Evolutionary conservation across 2,797 vertebrate species (phyloP).

Genomic region (Spinus olivaceus): DNA sequence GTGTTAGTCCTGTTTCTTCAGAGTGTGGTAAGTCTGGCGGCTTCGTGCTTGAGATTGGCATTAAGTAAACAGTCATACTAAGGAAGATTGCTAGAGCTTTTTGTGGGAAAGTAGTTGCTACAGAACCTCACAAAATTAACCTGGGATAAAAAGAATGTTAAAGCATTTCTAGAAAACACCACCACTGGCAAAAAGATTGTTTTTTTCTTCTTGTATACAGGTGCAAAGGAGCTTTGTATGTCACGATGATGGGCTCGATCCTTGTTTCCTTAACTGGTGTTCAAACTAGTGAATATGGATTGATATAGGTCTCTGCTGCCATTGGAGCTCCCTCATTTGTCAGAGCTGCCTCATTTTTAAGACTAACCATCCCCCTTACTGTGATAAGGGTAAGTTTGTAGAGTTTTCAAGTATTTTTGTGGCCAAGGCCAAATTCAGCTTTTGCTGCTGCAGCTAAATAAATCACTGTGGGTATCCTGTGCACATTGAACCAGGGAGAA

Average conservation of each 20-base stretch:
- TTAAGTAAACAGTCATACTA: not conserved
- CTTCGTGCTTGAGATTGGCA: not conserved
- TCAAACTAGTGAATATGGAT: conserved; percentile 32
- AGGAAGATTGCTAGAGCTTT: not conserved
- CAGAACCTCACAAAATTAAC: not conserved
- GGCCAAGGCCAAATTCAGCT: not conserved
- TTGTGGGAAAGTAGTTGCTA: not conserved
- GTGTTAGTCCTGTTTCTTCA: not conserved
- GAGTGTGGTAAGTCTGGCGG: not conserved
- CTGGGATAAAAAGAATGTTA: not conserved
- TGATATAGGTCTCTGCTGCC: conserved; percentile 49
- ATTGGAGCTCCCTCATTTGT: conserved; percentile 49
- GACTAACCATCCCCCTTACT: conserved; percentile 48
- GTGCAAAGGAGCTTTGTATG: conserved; percentile 44
- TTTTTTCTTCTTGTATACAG: not conserved
- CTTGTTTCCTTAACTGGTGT: conserved; percentile 43
- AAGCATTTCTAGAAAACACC: not conserved
- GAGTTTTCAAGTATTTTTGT: not conserved
- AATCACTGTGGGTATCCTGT: not conserved
- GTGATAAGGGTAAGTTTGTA: conserved; percentile 40
- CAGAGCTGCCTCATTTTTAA: conserved; percentile 12
- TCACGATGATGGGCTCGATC: conserved; percentile 35
- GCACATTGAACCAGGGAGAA: not conserved
- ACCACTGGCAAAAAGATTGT: not conserved
- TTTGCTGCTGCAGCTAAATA: not conserved